Percentiles rank a stretch among this genome's conserved stretches.
phyloP scores from a whole-genome alignment of 1,140 invertebrate genomes.

The Coelopa frigida region DNA sequence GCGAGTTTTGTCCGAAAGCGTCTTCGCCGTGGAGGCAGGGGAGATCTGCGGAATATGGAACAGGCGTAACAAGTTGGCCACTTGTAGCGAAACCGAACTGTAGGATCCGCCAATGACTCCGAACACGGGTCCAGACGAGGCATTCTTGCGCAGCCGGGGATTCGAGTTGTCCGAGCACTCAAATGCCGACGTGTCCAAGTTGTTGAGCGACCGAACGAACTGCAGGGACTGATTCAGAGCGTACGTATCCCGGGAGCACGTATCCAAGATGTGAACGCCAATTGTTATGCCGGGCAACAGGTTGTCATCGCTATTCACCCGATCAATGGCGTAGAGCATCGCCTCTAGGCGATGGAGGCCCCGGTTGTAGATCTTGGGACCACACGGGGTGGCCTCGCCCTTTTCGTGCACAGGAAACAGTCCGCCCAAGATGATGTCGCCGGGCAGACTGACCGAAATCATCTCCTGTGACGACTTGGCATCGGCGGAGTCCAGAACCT shows the following conservation, averaged over 20 bases:
- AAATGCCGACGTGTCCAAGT: slow-evolving; percentile 56
- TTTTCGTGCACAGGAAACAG: slow-evolving; percentile 73
- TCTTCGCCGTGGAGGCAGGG: slow-evolving; percentile 70
- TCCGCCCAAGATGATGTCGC: slow-evolving; percentile 69
- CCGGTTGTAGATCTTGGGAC: slow-evolving; percentile 63
- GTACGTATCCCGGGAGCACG: slow-evolving; percentile 72
- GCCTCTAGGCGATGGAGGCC: slow-evolving; percentile 78
- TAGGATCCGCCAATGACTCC: slow-evolving; percentile 63
- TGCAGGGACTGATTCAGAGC: slow-evolving; percentile 75
- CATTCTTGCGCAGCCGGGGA: slow-evolving; percentile 52
- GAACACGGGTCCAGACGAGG: slow-evolving; percentile 52
- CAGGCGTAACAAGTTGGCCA: slow-evolving; percentile 69
- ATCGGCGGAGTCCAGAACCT: no score
- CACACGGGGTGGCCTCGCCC: slow-evolving; percentile 56
- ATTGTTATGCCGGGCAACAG: slow-evolving; percentile 61
- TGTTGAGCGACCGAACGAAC: slow-evolving; percentile 64
- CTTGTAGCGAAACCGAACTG: slow-evolving; percentile 68
- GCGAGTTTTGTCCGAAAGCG: slow-evolving; percentile 68
- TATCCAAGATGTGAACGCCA: slow-evolving; percentile 71
- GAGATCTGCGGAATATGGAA: slow-evolving; percentile 77
- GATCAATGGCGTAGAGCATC: slow-evolving; percentile 73
- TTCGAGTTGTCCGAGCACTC: slow-evolving; percentile 55
- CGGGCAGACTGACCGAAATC: slow-evolving; percentile 45
- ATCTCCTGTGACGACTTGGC: slow-evolving; percentile 19
- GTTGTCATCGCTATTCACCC: slow-evolving; percentile 58